These are phyloP conservation scores for Odontesthes bonariensis DNA, from an alignment of 2,113 vertebrate species.

Conservation along the genomic window DNA sequence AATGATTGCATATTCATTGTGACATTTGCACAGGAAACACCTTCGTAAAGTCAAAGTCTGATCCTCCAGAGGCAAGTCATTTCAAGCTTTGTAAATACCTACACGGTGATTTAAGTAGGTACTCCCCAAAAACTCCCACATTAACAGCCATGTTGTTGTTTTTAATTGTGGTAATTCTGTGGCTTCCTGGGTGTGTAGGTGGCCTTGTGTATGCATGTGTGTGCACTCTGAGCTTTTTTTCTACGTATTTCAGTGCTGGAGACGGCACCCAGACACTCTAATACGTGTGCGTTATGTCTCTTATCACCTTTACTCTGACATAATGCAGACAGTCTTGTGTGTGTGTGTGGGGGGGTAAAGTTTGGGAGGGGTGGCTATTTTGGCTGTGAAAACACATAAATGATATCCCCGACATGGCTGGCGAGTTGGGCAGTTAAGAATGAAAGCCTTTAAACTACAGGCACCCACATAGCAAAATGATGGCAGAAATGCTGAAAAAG, in stretches of 20 bases:
- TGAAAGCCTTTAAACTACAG: slow-evolving; percentile 43
- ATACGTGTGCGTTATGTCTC: slow-evolving; percentile 60
- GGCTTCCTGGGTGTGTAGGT: slow-evolving; percentile 41
- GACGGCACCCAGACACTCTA: slow-evolving; percentile 42
- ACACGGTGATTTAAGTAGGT: slow-evolving; percentile 1
- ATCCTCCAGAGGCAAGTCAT: slow-evolving; percentile 6
- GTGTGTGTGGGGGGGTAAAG: not conserved
- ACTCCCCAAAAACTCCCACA: slow-evolving; percentile 21
- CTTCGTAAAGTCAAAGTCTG: not conserved
- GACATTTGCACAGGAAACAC: not conserved
- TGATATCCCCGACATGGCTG: slow-evolving; percentile 48
- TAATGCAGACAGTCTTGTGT: slow-evolving; percentile 17
- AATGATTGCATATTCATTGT: not conserved
- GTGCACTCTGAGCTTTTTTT: not conserved
- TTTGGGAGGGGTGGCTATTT: slow-evolving; percentile 12
- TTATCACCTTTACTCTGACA: slow-evolving; percentile 56
- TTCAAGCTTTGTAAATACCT: slow-evolving; percentile 8
- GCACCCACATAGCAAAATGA: slow-evolving; percentile 21
- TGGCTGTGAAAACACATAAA: slow-evolving; percentile 46
- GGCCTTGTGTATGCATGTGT: not conserved
- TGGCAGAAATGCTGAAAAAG: slow-evolving; percentile 30
- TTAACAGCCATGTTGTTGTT: slow-evolving; percentile 22
- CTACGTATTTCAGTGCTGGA: slow-evolving; percentile 9
- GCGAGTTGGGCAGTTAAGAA: slow-evolving; percentile 44
- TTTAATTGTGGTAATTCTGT: slow-evolving; percentile 41